Base-by-base conservation (phyloP, 2,113 vertebrate genomes). In the Narcine bancroftii region DNA sequence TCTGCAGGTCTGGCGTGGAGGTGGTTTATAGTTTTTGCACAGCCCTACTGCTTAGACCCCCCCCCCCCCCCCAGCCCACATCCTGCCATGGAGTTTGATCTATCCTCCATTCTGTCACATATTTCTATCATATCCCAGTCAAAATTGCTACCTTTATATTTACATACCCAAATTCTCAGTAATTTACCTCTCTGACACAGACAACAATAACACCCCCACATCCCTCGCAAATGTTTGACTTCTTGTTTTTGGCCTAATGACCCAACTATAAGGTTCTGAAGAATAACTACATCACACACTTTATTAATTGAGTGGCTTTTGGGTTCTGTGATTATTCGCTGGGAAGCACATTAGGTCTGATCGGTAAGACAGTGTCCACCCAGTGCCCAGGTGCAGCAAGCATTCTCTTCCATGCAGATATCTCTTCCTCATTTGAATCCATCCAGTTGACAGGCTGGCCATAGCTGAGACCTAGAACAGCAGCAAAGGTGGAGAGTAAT, bases 381-480 rank as follows among this genome's bases (percentile, higher is more conserved):
- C 99, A 99, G 87, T 92, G 94, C 56, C 96, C 96, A 0, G 97
- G 97, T 92, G 94, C 95, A 92, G 95, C 94, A n/a, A 99, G 96
- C 92, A 99, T 95, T 36, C 79, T 95, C 65, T 93, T 95, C 98
- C 98, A 99, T 36, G 97, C 95, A 0, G 76, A 92, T 2, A 95
- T 94, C 93, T 99, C 99, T 91, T 99, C 97, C 0, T 95, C 94
- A 0, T 97, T 98, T 13, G 99, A 99, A 94, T 99, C 98, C 98
- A 99, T 99, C 99, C 98, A 99, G 93, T 94, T 95, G 93, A 99
- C 97, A 0, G 93, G 94, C 89, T 97, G 95, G 7, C 97, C 97
- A 0, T 99, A 99, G 96, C 99, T 99, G 94, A 95, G 96, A 92
- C 98, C 97, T 98, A 93, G 56, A 76, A 77, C 17, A 26, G 24